These are phyloP conservation scores for Timema podura DNA, from an alignment of 2,888 invertebrate genomes.

Conservation along the genomic window DNA sequence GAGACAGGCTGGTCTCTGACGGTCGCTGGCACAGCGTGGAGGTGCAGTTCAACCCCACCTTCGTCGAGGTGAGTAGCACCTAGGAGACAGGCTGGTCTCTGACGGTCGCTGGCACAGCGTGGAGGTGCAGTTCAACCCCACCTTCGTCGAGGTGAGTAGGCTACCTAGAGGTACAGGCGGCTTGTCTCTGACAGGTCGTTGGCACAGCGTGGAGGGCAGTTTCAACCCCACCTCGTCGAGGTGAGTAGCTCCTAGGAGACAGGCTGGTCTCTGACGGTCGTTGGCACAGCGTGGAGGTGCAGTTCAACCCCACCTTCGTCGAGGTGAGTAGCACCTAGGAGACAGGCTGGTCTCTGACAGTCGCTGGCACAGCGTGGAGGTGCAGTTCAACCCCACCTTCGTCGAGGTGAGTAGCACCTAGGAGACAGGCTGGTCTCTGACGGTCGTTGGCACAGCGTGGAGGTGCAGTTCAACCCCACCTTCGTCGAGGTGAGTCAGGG, in stretches of 20 bases:
- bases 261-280: constrained; percentile 72
- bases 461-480: constrained; percentile 68
- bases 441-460: constrained; percentile 83
- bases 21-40: constrained; percentile 84
- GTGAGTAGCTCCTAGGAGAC: constrained; percentile 61
- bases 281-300: constrained; percentile 79
- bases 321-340: constrained; percentile 62
- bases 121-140: constrained; percentile 67
- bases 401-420: constrained; percentile 65
- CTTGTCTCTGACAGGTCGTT: too few relatives aligned
- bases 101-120: constrained; percentile 89
- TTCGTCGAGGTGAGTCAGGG: constrained; percentile 67
- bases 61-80: constrained; percentile 62
- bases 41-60: constrained; percentile 67
- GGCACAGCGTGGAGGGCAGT: too few relatives aligned
- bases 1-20: constrained; percentile 67
- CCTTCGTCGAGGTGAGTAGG: constrained; percentile 61
- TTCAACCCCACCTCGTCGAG: too few relatives aligned
- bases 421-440: constrained; percentile 69
- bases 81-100: constrained; percentile 63
- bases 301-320: constrained; percentile 68
- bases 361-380: constrained; percentile 77
- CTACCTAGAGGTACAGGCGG: too few relatives aligned
- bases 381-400: constrained; percentile 69
- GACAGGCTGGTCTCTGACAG: constrained; percentile 72